phyloP scores from a whole-genome alignment of 2,113 vertebrate genomes.

The Eudyptes chrysolophus region DNA sequence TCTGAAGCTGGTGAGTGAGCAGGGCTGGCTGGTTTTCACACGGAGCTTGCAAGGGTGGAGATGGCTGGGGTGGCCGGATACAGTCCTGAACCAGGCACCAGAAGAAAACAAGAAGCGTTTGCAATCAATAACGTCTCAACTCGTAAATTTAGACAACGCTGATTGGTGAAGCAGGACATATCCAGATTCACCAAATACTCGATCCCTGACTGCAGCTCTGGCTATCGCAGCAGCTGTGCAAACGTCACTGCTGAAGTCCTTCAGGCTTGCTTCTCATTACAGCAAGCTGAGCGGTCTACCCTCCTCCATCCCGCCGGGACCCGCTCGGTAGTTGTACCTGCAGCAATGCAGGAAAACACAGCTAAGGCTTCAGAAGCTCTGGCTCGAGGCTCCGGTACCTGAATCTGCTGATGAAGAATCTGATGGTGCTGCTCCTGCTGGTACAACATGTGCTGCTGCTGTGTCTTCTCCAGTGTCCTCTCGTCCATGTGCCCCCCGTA shows the following conservation, averaged over 20 bases:
- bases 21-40: conserved; percentile 97
- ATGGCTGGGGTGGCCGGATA: conserved; percentile 77
- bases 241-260: neutral
- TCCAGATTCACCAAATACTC: neutral
- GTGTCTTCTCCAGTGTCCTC: conserved; percentile 91
- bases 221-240: neutral
- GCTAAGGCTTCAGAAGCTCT: neutral
- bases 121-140: neutral
- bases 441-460: conserved; percentile 97
- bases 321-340: neutral
- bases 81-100: conserved; percentile 70
- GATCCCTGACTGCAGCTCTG: neutral
- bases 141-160: neutral
- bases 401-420: conserved; percentile 91
- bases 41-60: conserved; percentile 83
- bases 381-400: conserved; percentile 70
- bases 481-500: conserved; percentile 92
- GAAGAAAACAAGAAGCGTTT: conserved; percentile 22
- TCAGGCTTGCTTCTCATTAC: neutral
- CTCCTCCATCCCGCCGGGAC: neutral
- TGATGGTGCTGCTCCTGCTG: conserved; percentile 96
- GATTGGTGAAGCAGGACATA: neutral
- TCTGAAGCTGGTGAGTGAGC: conserved; percentile 99
- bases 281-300: neutral
- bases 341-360: neutral